Conservation (phyloP, 2,888 invertebrate genomes). For the Scaptomyza cyrtandrae region DNA sequence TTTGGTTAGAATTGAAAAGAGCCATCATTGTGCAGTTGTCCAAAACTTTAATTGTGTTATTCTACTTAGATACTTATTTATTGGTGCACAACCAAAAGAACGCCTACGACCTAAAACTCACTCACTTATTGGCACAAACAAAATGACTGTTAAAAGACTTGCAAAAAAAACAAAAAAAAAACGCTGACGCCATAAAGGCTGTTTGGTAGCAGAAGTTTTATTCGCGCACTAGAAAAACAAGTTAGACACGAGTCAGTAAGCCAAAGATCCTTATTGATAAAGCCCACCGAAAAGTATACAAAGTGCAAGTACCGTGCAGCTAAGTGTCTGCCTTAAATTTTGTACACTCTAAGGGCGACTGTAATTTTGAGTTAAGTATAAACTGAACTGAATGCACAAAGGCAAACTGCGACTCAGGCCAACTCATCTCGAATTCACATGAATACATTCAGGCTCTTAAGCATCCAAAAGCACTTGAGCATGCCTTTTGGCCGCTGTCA, state of each 20-base stretch:
- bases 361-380: constrained; percentile 43
- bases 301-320: constrained; percentile 27
- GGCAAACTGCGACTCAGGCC: constrained; percentile 7
- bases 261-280: constrained; percentile 47
- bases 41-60: constrained; percentile 32
- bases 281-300: background rate
- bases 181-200: constrained; percentile 60
- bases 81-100: constrained; percentile 39
- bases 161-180: too few species aligned
- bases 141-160: constrained; percentile 51
- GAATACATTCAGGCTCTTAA: constrained; percentile 73
- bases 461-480: constrained; percentile 69
- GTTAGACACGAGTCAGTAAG: constrained; percentile 30
- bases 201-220: constrained; percentile 37
- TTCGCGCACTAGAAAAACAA: constrained; percentile 20
- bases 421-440: constrained; percentile 62
- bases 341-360: constrained; percentile 45
- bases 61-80: constrained; percentile 15
- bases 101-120: constrained; percentile 35
- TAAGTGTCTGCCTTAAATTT: constrained; percentile 39
- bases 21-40: constrained; percentile 23
- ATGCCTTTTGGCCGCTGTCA: constrained; percentile 76
- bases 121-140: constrained; percentile 44
- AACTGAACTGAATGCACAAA: constrained; percentile 2
- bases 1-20: constrained; percentile 34